phyloP scores from a whole-genome alignment of 2,797 vertebrate species.

The Gallinago stenura region DNA sequence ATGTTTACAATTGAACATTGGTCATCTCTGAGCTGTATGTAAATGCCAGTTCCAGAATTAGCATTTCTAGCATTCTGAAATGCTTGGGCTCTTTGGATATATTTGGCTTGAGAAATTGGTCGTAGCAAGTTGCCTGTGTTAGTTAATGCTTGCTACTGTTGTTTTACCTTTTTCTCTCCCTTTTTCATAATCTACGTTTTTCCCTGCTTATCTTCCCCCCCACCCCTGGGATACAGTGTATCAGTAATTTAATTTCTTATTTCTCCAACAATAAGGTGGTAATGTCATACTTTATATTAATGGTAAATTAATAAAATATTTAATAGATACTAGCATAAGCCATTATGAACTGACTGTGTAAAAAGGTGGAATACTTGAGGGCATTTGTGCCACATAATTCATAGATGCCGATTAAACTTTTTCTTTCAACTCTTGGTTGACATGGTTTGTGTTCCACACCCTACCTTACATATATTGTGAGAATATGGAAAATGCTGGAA shows the following conservation, averaged over 20 bases:
- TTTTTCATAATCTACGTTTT: background rate
- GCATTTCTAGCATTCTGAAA: background rate
- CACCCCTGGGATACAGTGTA: background rate
- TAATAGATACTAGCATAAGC: slow-evolving; percentile 59
- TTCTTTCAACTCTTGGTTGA: background rate
- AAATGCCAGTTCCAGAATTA: background rate
- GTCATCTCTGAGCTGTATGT: background rate
- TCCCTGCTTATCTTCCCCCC: background rate
- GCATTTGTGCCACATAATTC: slow-evolving; percentile 65
- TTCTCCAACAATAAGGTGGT: slow-evolving; percentile 43
- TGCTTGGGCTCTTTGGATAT: background rate
- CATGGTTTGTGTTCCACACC: background rate
- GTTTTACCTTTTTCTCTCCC: background rate
- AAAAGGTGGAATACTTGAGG: slow-evolving; percentile 63
- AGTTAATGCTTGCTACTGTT: background rate
- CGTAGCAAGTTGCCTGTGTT: background rate
- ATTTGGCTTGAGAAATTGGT: background rate
- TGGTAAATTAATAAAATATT: slow-evolving; percentile 77
- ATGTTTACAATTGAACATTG: background rate
- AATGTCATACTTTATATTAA: slow-evolving; percentile 68
- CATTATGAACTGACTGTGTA: slow-evolving; percentile 49
- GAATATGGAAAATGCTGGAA: slow-evolving; percentile 14
- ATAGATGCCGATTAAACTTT: slow-evolving; percentile 15
- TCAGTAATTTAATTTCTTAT: slow-evolving; percentile 38
- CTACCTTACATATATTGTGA: background rate